Evolutionary conservation across 1,140 invertebrate species (phyloP).

Genomic region (Tetragnatha versicolor): DNA sequence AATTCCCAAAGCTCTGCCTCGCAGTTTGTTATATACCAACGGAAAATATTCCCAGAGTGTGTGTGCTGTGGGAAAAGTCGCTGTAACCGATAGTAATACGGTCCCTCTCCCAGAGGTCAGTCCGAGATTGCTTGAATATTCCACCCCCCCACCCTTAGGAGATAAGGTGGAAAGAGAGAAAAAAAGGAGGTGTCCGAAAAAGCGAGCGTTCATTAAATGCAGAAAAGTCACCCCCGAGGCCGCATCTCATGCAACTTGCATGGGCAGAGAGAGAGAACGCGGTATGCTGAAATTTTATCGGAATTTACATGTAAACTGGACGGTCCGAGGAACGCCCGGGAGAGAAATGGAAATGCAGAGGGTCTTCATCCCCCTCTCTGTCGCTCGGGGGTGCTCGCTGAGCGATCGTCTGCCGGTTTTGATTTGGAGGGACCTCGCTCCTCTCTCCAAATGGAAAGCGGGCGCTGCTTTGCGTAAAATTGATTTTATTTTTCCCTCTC

Average conservation of each 20-base stretch:
- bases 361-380: constrained; percentile 36
- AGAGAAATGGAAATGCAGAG: constrained; percentile 54
- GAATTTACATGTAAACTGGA: constrained; percentile 57
- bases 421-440: constrained; percentile 39
- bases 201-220: constrained; percentile 45
- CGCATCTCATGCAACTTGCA: constrained; percentile 52
- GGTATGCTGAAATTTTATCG: constrained; percentile 49
- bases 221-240: constrained; percentile 33
- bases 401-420: constrained; percentile 47
- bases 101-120: constrained; percentile 18
- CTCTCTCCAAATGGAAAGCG: constrained; percentile 46
- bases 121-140: constrained; percentile 19
- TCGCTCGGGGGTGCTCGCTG: constrained; percentile 32
- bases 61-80: constrained; percentile 22
- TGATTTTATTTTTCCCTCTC: constrained; percentile 47
- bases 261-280: constrained; percentile 8
- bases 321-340: constrained; percentile 31
- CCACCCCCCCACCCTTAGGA: neutral
- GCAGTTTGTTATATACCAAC: too few species aligned
- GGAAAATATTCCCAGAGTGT: too few species aligned
- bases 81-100: constrained; percentile 27
- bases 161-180: neutral
- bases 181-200: constrained; percentile 29
- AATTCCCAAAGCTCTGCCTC: too few species aligned
- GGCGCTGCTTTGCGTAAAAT: constrained; percentile 55